Conservation (phyloP, 2,797 vertebrate species). For the Sus cebifrons region DNA sequence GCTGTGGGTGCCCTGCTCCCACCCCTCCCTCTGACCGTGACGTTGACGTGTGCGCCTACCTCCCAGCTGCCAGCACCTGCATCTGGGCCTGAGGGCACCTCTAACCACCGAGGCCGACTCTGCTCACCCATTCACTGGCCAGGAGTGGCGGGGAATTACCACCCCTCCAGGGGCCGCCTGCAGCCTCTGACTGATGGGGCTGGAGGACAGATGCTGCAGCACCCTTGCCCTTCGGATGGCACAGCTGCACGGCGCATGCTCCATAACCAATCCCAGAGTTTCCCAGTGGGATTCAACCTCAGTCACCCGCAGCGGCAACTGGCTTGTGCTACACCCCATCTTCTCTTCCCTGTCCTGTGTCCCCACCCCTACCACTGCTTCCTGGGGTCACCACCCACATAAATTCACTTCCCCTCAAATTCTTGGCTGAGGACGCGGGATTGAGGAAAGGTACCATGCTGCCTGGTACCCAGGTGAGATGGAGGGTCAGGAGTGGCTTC, state of each 20-base stretch:
- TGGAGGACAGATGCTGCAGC: neutral
- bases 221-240: neutral
- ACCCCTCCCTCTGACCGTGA: neutral
- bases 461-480: neutral
- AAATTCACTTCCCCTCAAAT: slow-evolving; percentile 37
- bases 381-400: neutral
- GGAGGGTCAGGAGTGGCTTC: neutral
- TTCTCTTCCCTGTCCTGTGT: neutral
- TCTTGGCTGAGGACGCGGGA: neutral
- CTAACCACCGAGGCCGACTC: neutral
- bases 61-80: neutral
- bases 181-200: neutral
- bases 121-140: neutral
- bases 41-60: neutral
- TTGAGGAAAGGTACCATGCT: neutral
- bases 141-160: neutral
- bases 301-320: neutral
- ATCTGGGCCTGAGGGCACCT: neutral
- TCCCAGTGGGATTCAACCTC: neutral
- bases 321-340: neutral
- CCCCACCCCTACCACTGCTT: neutral
- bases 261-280: neutral
- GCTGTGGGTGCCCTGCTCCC: neutral
- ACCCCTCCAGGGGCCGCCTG: neutral
- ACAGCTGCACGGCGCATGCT: neutral